Evolutionary conservation across 1,140 invertebrate genomes (phyloP).

Genomic region (Cheumatopsyche charites): DNA sequence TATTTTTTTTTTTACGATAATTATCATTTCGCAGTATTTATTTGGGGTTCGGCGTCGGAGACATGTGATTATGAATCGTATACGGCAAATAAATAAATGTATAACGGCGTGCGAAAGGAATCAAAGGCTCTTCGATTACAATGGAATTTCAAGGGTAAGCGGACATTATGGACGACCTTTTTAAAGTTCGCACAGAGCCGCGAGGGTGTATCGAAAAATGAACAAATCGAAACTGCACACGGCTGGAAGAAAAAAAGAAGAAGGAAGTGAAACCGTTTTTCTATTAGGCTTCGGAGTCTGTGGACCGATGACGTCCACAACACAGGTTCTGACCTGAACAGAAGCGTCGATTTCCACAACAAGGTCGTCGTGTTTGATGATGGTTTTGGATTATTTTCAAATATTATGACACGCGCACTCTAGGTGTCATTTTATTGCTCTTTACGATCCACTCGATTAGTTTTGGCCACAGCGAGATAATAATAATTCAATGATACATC

Average conservation of each 20-base stretch:
- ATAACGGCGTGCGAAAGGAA: not conserved
- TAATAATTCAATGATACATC: too few relatives aligned
- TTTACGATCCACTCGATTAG: too few relatives aligned
- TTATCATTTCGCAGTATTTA: too few relatives aligned
- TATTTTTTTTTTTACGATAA: too few relatives aligned
- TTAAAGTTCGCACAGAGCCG: not conserved
- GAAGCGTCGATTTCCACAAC: not conserved
- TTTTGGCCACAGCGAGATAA: too few relatives aligned
- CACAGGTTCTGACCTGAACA: constrained; percentile 9
- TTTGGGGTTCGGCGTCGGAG: not conserved
- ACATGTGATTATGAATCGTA: constrained; percentile 18
- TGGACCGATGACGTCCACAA: not conserved
- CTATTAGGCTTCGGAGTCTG: not conserved
- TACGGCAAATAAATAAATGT: too few relatives aligned
- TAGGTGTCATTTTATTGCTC: not conserved
- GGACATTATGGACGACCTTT: constrained; percentile 4
- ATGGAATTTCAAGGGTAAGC: constrained; percentile 3
- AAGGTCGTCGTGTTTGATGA: constrained; percentile 10
- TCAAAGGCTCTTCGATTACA: not conserved
- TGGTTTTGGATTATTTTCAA: not conserved
- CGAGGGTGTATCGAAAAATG: not conserved
- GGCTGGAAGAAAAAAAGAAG: not conserved
- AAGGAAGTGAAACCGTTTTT: constrained; percentile 1
- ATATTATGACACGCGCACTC: not conserved
- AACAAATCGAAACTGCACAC: not conserved